Evolutionary conservation across 2,888 invertebrate genomes (phyloP), one percentile per base, ranked within the genome.

Genomic region (Cactoblastis cactorum): DNA sequence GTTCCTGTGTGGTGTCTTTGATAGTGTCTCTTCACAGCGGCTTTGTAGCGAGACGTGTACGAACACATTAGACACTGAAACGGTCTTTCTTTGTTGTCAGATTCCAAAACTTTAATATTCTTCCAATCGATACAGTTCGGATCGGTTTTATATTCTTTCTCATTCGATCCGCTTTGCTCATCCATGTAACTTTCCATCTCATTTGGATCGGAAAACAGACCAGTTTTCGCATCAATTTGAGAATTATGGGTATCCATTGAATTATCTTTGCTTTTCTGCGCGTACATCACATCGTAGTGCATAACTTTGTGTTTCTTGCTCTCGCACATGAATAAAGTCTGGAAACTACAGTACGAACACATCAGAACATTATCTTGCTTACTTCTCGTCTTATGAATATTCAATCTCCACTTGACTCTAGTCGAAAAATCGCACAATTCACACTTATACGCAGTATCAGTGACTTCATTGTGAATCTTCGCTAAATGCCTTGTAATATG

Each of bases 1-100:
- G 52, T 57, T 0, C 74, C 76, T 0, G 82, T 83, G 53, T 86
- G 85, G 14, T 73, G 78, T 2, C 85, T 56, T 53, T 83, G 84
- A 11, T 67, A 85, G 49, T 86, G 85, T 0, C 83, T 65, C 48
- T 81, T 83, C 0, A 86, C 83, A 0, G 81, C 74, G 0, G 84
- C 81, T 47, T 85, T 86, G 46, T 75, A 83, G 15, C 72, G 75
- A 0, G 85, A 76, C 0, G 65, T 62, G 45, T 81, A 86, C 0
- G 46, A 56, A 41, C 85, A 86, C 54, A 71, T 66, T 0, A 65
- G 62, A 11, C 85, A 86, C 49, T 77, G 65, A 47, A 77, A 86
- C 0, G 81, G 81, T 3, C 63, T 59, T 0, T 77, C 77, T 18
- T 69, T 71, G 2, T 74, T 69, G 0, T 67, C 60, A 0, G 74